Evolutionary conservation across 1,140 invertebrate genomes (phyloP).

Genomic region (Oscheius sp.): DNA sequence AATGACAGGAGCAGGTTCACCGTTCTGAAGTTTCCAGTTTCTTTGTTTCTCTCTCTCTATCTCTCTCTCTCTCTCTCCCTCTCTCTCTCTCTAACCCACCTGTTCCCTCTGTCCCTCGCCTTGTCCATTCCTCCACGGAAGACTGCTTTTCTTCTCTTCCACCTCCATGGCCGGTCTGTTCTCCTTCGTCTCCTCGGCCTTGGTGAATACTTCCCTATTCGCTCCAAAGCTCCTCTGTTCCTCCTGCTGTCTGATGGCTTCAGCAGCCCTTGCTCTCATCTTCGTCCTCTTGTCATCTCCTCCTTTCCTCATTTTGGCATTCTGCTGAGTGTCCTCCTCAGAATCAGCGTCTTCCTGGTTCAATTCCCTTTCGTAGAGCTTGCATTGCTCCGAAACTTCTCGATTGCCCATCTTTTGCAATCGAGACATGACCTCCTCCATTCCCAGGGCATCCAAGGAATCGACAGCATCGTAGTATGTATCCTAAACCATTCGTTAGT

Average conservation of each 20-base stretch:
- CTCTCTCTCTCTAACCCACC: conserved; percentile 1
- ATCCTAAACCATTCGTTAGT: no score
- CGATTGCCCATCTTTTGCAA: conserved; percentile 48
- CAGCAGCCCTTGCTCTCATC: background rate
- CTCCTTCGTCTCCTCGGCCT: conserved; percentile 10
- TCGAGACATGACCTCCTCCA: conserved; percentile 69
- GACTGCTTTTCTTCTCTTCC: conserved; percentile 13
- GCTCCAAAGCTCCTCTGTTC: background rate
- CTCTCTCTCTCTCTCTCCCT: conserved; percentile 2
- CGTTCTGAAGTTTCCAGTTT: background rate
- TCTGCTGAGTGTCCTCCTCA: conserved; percentile 48
- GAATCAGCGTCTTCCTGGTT: conserved; percentile 56
- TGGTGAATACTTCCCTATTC: background rate
- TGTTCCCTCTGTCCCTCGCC: background rate
- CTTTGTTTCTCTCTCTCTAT: no score
- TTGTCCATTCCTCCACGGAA: conserved; percentile 5
- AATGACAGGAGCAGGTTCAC: background rate
- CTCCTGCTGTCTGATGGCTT: conserved; percentile 6
- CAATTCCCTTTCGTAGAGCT: conserved; percentile 55
- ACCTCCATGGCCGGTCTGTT: conserved; percentile 3
- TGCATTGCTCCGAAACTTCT: conserved; percentile 55
- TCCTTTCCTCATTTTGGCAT: conserved; percentile 39
- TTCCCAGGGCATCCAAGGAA: conserved; percentile 88
- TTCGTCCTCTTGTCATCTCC: conserved; percentile 15
- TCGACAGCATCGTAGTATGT: conserved; percentile 98